A percentile compares a stretch with the other conserved stretches of the same genome.
Evolutionary conservation across 2,113 vertebrate species (phyloP).

Genomic region (Danio rerio): GRCz12tu NC_133176.1:12960001-12960500

Average conservation of each 20-base stretch:
- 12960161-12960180: slow-evolving; percentile 22
- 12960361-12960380: not conserved
- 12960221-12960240: not conserved
- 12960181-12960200: slow-evolving; percentile 33
- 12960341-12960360: not conserved
- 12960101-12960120: slow-evolving; percentile 28
- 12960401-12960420: not conserved
- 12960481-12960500: no score
- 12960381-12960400: not conserved
- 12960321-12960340: not conserved
- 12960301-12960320: not conserved
- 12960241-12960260: not conserved
- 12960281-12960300: not conserved
- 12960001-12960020: slow-evolving; percentile 42
- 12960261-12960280: slow-evolving; percentile 20
- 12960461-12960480: no score
- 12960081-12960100: slow-evolving; percentile 36
- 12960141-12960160: slow-evolving; percentile 13
- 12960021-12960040: not conserved
- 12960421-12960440: not conserved
- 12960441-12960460: no score
- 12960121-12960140: slow-evolving; percentile 27
- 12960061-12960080: not conserved
- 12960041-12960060: slow-evolving; percentile 15
- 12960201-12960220: not conserved